Percentiles rank a stretch among this genome's conserved stretches.
Conservation (phyloP, 2,888 invertebrate genomes). For the Podabrus alpinus region DNA sequence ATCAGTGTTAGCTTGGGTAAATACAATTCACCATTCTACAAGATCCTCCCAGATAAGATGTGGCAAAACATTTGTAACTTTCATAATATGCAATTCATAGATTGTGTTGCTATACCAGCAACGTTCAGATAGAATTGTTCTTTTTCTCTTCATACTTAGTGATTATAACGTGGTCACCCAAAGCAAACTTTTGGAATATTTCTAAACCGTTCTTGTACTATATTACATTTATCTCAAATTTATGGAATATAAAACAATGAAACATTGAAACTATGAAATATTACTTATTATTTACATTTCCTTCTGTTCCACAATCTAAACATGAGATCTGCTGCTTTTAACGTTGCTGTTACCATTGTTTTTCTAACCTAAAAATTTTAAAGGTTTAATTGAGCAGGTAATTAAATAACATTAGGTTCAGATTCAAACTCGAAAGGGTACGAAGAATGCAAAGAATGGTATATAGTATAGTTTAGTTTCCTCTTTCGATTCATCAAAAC, state of each 20-base stretch:
- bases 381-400: not conserved
- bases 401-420: not conserved
- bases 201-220: too few relatives aligned
- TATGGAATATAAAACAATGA: too few relatives aligned
- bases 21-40: not conserved
- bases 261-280: not conserved
- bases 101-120: too few relatives aligned
- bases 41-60: not conserved
- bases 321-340: not conserved
- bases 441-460: not conserved
- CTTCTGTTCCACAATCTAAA: not conserved
- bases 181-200: too few relatives aligned
- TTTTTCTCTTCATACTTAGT: too few relatives aligned
- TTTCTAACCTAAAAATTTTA: not conserved
- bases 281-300: not conserved
- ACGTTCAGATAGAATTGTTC: too few relatives aligned
- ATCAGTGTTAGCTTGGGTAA: not conserved
- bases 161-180: too few relatives aligned
- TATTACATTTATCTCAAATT: too few relatives aligned
- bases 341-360: not conserved
- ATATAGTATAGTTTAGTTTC: not conserved
- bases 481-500: not conserved
- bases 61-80: not conserved
- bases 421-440: not conserved
- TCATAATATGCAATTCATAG: not conserved